These are phyloP conservation scores for Rhinophrynus dorsalis DNA, from an alignment of 2,797 vertebrate species.

Conservation along the genomic window DNA sequence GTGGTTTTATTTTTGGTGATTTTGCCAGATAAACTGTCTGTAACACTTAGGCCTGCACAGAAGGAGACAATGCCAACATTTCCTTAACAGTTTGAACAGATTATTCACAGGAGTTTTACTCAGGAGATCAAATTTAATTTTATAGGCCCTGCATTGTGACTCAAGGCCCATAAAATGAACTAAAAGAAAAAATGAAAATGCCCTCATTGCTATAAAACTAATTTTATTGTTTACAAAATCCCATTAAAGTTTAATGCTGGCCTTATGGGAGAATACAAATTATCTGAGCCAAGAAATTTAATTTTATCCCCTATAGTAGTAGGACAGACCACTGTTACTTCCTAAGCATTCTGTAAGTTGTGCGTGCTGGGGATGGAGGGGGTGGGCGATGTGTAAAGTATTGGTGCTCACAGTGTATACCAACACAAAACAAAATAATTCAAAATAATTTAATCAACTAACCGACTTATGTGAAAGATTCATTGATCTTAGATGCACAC, in stretches of 20 bases:
- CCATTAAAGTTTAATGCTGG: background rate
- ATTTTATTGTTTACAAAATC: constrained; percentile 22
- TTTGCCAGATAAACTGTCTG: constrained; percentile 27
- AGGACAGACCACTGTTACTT: too few species aligned
- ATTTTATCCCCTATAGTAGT: background rate
- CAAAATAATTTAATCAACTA: too few species aligned
- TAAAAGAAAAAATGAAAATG: background rate
- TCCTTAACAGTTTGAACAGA: background rate
- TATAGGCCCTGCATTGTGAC: constrained; percentile 1
- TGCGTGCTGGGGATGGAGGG: background rate
- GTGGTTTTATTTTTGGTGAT: constrained; percentile 27
- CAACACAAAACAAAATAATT: too few species aligned
- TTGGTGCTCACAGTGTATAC: too few species aligned
- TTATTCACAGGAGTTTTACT: background rate
- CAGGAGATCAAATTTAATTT: constrained; percentile 2
- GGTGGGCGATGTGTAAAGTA: too few species aligned
- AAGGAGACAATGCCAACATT: constrained; percentile 16
- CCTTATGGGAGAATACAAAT: background rate
- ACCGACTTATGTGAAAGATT: too few species aligned
- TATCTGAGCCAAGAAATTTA: background rate
- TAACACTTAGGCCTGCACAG: background rate
- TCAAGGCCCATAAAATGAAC: constrained; percentile 11
- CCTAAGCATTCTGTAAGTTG: too few species aligned
- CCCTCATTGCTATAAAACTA: constrained; percentile 2
- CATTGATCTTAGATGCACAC: too few species aligned